Evolutionary conservation across 1,140 invertebrate genomes (phyloP).

Genomic region (Drosophila hydei): DNA sequence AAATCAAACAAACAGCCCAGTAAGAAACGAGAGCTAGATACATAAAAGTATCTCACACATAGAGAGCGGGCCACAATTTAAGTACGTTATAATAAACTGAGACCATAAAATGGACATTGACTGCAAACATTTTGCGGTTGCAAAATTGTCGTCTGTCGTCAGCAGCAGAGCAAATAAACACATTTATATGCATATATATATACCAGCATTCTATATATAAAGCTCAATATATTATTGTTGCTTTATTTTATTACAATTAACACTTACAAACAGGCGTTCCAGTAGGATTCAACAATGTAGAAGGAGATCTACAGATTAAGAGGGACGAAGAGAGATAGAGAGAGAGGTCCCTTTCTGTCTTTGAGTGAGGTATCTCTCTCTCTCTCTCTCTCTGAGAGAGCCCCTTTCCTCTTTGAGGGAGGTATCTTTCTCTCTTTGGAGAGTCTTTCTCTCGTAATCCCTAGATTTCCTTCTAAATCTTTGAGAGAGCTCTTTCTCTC

Average conservation of each 20-base stretch:
- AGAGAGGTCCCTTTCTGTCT: too few species aligned
- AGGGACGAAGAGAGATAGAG: too few species aligned
- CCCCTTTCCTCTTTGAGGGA: too few species aligned
- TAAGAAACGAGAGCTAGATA: slow-evolving; percentile 25
- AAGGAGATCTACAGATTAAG: too few species aligned
- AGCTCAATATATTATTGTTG: slow-evolving; percentile 18
- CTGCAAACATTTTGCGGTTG: slow-evolving; percentile 74
- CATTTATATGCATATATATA: slow-evolving; percentile 39
- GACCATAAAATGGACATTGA: slow-evolving; percentile 54
- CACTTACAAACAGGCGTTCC: slow-evolving; percentile 4
- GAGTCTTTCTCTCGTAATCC: too few species aligned
- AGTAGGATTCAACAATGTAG: too few species aligned
- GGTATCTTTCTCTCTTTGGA: neutral
- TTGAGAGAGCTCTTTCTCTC: too few species aligned
- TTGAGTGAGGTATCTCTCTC: too few species aligned
- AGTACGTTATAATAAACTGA: slow-evolving; percentile 48
- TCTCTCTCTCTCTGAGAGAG: neutral
- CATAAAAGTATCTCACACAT: slow-evolving; percentile 28
- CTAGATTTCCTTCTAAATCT: neutral
- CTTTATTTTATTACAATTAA: slow-evolving; percentile 34
- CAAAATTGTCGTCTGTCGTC: slow-evolving; percentile 39
- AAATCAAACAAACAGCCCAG: slow-evolving; percentile 16
- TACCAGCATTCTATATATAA: slow-evolving; percentile 30
- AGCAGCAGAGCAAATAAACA: slow-evolving; percentile 16
- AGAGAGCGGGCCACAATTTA: slow-evolving; percentile 22